Conservation (phyloP, 2,888 invertebrate genomes). For the Cheilosia scutellata region DNA sequence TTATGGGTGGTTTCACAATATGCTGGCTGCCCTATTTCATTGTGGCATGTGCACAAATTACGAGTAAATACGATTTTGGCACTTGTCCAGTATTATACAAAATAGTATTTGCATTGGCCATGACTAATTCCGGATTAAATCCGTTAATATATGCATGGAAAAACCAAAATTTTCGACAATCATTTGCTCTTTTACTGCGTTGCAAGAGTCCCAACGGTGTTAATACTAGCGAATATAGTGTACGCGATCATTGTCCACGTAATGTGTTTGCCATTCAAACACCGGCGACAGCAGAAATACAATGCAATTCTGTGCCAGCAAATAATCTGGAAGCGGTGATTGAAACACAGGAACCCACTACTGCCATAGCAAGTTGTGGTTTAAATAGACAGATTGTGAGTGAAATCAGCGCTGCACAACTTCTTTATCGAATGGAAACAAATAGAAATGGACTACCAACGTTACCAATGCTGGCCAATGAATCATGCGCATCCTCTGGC, state of each 20-base stretch:
- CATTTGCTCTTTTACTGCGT: slow-evolving; percentile 88
- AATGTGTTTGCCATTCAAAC: not conserved
- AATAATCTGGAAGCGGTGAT: not conserved
- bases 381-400: not conserved
- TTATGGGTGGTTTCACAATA: slow-evolving; percentile 91
- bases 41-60: slow-evolving; percentile 87
- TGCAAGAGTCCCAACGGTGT: slow-evolving; percentile 87
- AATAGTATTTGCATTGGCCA: slow-evolving; percentile 89
- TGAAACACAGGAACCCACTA: slow-evolving; percentile 3
- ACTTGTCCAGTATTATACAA: slow-evolving; percentile 87
- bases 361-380: not conserved
- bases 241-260: slow-evolving; percentile 42
- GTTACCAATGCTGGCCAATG: slow-evolving; percentile 14
- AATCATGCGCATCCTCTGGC: slow-evolving; percentile 20
- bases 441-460: slow-evolving; percentile 22
- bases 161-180: slow-evolving; percentile 90
- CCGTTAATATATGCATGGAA: slow-evolving; percentile 95
- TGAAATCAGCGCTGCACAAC: slow-evolving; percentile 39
- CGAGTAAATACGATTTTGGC: slow-evolving; percentile 84
- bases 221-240: slow-evolving; percentile 79
- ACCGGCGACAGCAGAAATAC: not conserved
- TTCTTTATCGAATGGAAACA: slow-evolving; percentile 13
- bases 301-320: not conserved
- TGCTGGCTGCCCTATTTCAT: slow-evolving; percentile 93
- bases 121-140: slow-evolving; percentile 92